Percentiles rank a stretch among this genome's conserved stretches.
Evolutionary conservation across 2,888 invertebrate species (phyloP).

Genomic region (Ophraella communa): DNA sequence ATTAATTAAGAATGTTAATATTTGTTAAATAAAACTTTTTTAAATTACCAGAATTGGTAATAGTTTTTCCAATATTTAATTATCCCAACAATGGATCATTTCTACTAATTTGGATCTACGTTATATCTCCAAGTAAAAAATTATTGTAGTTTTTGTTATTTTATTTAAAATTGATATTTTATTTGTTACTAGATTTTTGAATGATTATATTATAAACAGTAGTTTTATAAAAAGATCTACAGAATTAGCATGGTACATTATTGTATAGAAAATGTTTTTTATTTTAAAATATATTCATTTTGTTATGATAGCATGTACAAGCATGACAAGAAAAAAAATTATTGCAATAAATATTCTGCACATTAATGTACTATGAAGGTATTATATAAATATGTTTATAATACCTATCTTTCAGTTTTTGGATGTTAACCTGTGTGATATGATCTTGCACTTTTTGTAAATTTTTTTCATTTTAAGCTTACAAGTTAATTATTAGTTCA

Average conservation of each 20-base stretch:
- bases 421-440: constrained; percentile 36
- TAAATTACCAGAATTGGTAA: no score
- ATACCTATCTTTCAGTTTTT: constrained; percentile 30
- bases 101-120: background rate
- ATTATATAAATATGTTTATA: no score
- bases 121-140: background rate
- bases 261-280: background rate
- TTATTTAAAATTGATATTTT: constrained; percentile 8
- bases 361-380: no score
- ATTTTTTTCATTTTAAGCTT: constrained; percentile 28
- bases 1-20: no score
- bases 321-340: no score
- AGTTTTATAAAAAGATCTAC: no score
- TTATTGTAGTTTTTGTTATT: constrained; percentile 1
- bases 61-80: no score
- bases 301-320: no score
- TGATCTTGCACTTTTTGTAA: constrained; percentile 34
- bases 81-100: background rate
- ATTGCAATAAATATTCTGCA: no score
- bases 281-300: no score
- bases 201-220: background rate
- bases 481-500: constrained; percentile 25
- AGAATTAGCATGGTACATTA: background rate
- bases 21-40: no score
- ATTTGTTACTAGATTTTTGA: no score